phyloP scores from a whole-genome alignment of 2,888 invertebrate genomes.

The Zygothrica quintamaculata region DNA sequence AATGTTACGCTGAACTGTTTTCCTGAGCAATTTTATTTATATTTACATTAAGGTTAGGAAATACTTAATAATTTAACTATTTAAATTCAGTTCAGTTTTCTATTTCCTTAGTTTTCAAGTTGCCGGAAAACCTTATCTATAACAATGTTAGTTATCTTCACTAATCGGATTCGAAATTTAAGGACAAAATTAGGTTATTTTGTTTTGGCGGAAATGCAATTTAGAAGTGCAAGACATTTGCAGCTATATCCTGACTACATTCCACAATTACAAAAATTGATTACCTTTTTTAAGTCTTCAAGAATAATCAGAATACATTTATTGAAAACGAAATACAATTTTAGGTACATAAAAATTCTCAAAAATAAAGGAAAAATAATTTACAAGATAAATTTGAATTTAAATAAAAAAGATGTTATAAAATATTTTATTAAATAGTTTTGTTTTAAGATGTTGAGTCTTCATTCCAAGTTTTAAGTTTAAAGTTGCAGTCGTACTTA shows the following conservation, averaged over 20 bases:
- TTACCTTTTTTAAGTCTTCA: no score
- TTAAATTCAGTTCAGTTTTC: constrained; percentile 66
- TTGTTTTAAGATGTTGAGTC: not conserved
- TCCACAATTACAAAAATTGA: not conserved
- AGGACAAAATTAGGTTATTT: no score
- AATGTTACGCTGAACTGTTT: no score
- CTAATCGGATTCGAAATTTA: no score
- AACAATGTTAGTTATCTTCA: no score
- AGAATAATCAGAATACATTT: not conserved
- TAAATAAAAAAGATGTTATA: not conserved
- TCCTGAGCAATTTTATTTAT: constrained; percentile 66
- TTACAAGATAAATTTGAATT: not conserved
- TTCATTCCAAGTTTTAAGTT: constrained; percentile 5
- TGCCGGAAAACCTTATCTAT: not conserved
- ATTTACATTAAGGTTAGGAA: constrained; percentile 31
- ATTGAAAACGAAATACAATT: no score
- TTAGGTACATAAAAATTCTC: no score
- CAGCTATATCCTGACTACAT: not conserved
- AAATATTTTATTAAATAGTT: not conserved
- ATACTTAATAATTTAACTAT: constrained; percentile 62
- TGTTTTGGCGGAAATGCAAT: no score
- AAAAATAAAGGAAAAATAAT: not conserved
- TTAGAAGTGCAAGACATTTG: constrained; percentile 14
- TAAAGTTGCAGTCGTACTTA: constrained; percentile 37
- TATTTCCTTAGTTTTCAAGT: constrained; percentile 23